Conservation (phyloP, 2,888 invertebrate species). For the Scaptomyza reducta region DNA sequence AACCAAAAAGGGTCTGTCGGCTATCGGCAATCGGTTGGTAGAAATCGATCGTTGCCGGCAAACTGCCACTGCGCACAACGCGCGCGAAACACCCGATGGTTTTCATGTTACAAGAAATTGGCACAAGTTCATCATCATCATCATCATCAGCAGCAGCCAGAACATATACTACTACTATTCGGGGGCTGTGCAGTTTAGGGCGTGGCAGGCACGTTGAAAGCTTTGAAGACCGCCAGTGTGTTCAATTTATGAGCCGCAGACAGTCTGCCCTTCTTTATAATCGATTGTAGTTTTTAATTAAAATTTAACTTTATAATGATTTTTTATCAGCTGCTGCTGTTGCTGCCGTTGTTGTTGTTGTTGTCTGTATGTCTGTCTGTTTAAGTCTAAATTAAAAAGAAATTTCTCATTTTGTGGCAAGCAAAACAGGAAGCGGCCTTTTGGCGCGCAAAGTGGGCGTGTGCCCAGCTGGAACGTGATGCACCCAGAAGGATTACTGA, state of each 20-base stretch:
- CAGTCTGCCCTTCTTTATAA: constrained; percentile 63
- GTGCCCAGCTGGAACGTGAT: constrained; percentile 52
- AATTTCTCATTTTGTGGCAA: constrained; percentile 78
- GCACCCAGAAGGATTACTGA: constrained; percentile 40
- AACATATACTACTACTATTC: neutral
- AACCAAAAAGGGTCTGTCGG: neutral
- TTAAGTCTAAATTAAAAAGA: constrained; percentile 82
- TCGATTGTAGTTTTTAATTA: constrained; percentile 82
- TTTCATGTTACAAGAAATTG: constrained; percentile 58
- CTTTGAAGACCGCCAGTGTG: constrained; percentile 61
- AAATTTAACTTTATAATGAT: constrained; percentile 83
- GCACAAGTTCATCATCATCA: constrained; percentile 77
- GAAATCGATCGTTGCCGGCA: constrained; percentile 38
- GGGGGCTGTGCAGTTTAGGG: constrained; percentile 18
- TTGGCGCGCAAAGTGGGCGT: constrained; percentile 70
- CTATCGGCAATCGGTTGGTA: constrained; percentile 55
- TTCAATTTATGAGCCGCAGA: constrained; percentile 79
- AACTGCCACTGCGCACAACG: constrained; percentile 71
- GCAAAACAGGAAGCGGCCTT: constrained; percentile 63
- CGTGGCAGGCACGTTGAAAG: constrained; percentile 71
- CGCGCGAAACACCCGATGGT: constrained; percentile 39
- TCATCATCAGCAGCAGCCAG: neutral
- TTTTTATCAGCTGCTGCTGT: constrained; percentile 81
- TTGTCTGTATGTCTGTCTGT: constrained; percentile 33
- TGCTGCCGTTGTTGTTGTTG: constrained; percentile 4